These are phyloP conservation scores for Meda fulgida DNA, from an alignment of 2,797 vertebrate species.

Conservation along the genomic window DNA sequence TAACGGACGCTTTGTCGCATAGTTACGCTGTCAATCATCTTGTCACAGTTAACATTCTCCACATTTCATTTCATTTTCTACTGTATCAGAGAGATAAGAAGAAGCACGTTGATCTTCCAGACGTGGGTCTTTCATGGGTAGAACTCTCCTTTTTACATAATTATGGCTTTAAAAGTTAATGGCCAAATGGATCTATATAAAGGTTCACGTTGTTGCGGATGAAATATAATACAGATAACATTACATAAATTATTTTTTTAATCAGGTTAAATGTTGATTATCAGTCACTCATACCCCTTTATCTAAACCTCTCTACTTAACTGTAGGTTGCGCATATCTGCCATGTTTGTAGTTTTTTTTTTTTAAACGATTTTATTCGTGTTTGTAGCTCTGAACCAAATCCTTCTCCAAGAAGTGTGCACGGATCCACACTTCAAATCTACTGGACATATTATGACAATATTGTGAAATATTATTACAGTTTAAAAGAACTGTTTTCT, in stretches of 20 bases:
- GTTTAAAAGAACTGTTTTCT: background rate
- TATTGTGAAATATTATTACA: too few relatives aligned
- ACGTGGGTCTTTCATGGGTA: background rate
- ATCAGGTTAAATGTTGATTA: too few relatives aligned
- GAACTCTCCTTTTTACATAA: background rate
- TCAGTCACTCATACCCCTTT: too few relatives aligned
- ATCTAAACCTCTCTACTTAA: too few relatives aligned
- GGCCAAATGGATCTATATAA: background rate
- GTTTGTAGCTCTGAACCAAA: too few relatives aligned
- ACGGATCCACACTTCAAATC: too few relatives aligned
- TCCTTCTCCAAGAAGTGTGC: too few relatives aligned
- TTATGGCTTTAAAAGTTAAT: background rate
- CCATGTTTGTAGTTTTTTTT: too few relatives aligned
- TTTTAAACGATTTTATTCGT: fast-evolving
- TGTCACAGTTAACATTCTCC: background rate
- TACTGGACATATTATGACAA: too few relatives aligned
- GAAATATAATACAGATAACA: background rate
- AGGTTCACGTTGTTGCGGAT: background rate
- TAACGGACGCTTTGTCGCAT: background rate
- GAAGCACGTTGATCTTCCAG: background rate
- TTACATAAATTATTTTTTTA: too few relatives aligned
- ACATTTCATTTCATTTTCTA: background rate
- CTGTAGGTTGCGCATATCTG: too few relatives aligned
- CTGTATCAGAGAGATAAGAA: background rate
- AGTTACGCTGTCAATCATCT: background rate